Conservation (phyloP, 2,113 vertebrate species). For the Furnarius figulus region DNA sequence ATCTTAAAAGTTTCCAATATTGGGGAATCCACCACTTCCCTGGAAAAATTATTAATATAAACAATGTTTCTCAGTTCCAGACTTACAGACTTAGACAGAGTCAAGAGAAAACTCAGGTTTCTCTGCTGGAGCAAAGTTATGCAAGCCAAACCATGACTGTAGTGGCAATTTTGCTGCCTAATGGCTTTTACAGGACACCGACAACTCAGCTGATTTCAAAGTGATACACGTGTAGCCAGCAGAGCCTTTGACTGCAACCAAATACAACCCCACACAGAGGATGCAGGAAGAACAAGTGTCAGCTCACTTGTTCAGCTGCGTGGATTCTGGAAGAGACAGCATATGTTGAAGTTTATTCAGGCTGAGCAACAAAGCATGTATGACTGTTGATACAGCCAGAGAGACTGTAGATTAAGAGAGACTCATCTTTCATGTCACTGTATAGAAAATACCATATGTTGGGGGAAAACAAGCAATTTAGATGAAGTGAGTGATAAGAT, state of each 20-base stretch:
- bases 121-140: not conserved
- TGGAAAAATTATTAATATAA: not conserved
- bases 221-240: not conserved
- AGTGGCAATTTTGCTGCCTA: not conserved
- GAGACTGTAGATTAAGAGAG: not conserved
- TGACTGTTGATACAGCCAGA: conserved; percentile 10
- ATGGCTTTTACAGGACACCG: not conserved
- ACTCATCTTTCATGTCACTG: not conserved
- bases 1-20: fast-evolving
- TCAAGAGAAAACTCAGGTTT: not conserved
- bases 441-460: conserved; percentile 51
- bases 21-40: not conserved
- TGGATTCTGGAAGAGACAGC: not conserved
- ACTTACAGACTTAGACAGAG: not conserved
- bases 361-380: conserved; percentile 8
- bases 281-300: not conserved
- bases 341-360: not conserved
- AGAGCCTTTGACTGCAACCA: not conserved
- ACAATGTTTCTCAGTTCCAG: not conserved
- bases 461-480: conserved; percentile 12
- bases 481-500: not conserved
- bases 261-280: not conserved
- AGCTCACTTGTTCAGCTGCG: not conserved
- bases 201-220: not conserved
- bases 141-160: not conserved